A percentile compares a stretch with the other conserved stretches of the same genome.
These are phyloP conservation scores for Callyntrura guangdongensis DNA, from an alignment of 2,888 invertebrate genomes.

Conservation along the genomic window DNA sequence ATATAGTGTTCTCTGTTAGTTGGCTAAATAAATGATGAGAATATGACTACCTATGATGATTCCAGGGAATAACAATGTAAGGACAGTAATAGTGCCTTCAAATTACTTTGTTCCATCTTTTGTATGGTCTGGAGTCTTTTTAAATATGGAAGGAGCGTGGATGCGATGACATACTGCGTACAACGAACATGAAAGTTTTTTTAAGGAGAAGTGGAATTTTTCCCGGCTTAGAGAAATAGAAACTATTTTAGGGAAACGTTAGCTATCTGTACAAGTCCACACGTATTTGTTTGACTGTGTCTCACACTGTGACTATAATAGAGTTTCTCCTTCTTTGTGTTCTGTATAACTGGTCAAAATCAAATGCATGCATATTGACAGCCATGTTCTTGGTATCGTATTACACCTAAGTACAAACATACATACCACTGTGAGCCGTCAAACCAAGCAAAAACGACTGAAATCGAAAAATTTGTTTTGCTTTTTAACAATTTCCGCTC, in stretches of 20 bases:
- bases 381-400: too few species aligned
- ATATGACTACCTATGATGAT: background rate
- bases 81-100: background rate
- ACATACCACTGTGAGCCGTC: background rate
- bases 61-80: background rate
- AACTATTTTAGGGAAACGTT: background rate
- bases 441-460: background rate
- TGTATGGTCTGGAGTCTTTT: background rate
- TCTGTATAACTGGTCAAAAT: background rate
- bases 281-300: background rate
- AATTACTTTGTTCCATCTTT: conserved; percentile 17
- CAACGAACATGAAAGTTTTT: background rate
- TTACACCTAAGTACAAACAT: too few species aligned
- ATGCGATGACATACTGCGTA: background rate
- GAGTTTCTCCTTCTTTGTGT: background rate
- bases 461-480: conserved; percentile 17
- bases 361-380: background rate
- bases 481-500: background rate
- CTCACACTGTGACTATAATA: too few species aligned
- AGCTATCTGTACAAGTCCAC: background rate
- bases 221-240: background rate
- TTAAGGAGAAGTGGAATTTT: background rate
- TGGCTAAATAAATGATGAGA: conserved; percentile 42
- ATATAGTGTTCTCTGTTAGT: conserved; percentile 2
- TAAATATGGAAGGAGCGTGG: background rate